These are phyloP conservation scores for Brotula barbata DNA, from an alignment of 2,797 vertebrate genomes.

Conservation along the genomic window DNA sequence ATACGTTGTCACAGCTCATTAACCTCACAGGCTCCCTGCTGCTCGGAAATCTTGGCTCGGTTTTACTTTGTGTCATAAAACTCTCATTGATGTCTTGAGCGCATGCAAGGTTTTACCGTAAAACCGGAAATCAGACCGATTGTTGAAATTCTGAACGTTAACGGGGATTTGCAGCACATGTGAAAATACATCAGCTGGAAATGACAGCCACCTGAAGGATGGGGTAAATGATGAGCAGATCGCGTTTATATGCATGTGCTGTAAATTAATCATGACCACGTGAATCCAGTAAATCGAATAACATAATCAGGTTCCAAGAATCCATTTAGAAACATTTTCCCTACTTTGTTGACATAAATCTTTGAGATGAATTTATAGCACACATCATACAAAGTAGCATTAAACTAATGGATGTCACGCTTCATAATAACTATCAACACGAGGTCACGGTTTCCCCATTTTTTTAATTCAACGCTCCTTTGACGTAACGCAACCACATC, in stretches of 20 bases:
- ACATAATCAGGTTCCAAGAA: too few relatives aligned
- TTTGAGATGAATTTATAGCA: too few relatives aligned
- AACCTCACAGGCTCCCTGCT: slow-evolving; percentile 62
- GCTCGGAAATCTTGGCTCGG: slow-evolving; percentile 54
- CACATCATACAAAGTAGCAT: too few relatives aligned
- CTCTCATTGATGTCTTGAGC: slow-evolving; percentile 43
- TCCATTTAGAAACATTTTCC: too few relatives aligned
- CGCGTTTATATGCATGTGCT: too few relatives aligned
- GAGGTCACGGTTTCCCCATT: neutral
- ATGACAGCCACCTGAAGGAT: too few relatives aligned
- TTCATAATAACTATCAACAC: neutral
- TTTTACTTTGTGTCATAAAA: slow-evolving; percentile 67
- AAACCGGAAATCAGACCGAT: too few relatives aligned
- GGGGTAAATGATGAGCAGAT: too few relatives aligned
- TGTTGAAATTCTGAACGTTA: slow-evolving; percentile 3
- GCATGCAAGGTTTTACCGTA: slow-evolving; percentile 9
- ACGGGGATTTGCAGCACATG: neutral
- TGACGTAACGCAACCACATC: slow-evolving; percentile 22
- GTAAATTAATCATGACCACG: too few relatives aligned
- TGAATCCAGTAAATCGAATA: too few relatives aligned
- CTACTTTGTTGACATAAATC: too few relatives aligned
- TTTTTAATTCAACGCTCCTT: slow-evolving; percentile 4
- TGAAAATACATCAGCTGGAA: neutral
- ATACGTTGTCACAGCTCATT: slow-evolving; percentile 66
- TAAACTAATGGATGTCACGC: neutral